These are phyloP conservation scores for Euura lappo DNA, from an alignment of 1,140 invertebrate species.

Conservation along the genomic window DNA sequence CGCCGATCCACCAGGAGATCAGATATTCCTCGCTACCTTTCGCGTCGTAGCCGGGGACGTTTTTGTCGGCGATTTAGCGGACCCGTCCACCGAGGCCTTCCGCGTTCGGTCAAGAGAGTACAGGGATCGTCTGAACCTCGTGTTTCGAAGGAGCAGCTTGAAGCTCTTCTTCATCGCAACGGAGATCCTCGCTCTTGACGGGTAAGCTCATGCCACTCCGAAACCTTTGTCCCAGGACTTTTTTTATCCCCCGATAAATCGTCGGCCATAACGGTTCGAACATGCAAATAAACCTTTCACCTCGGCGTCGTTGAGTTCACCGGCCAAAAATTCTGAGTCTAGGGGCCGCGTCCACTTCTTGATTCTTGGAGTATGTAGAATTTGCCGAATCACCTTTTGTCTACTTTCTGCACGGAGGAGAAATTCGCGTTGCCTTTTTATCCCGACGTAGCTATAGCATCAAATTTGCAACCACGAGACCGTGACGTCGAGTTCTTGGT, in stretches of 20 bases:
- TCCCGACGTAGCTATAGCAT: too few relatives aligned
- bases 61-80: conserved; percentile 68
- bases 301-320: too few relatives aligned
- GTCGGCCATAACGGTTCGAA: too few relatives aligned
- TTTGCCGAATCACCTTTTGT: too few relatives aligned
- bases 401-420: too few relatives aligned
- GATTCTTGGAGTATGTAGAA: too few relatives aligned
- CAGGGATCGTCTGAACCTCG: conserved; percentile 75
- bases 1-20: conserved; percentile 75
- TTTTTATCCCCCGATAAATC: background rate
- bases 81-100: conserved; percentile 71
- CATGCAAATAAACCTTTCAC: too few relatives aligned
- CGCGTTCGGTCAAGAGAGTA: conserved; percentile 73
- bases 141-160: conserved; percentile 74
- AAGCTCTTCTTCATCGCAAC: conserved; percentile 71
- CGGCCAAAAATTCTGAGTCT: too few relatives aligned
- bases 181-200: conserved; percentile 80
- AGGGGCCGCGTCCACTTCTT: too few relatives aligned
- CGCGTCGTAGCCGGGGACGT: conserved; percentile 71
- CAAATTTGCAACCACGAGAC: too few relatives aligned
- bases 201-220: conserved; percentile 62
- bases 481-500: too few relatives aligned
- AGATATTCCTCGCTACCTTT: conserved; percentile 81
- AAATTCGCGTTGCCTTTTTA: too few relatives aligned
- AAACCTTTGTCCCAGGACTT: background rate